phyloP scores from a whole-genome alignment of 1,140 invertebrate species.

The Lasioglossum albipes region DNA sequence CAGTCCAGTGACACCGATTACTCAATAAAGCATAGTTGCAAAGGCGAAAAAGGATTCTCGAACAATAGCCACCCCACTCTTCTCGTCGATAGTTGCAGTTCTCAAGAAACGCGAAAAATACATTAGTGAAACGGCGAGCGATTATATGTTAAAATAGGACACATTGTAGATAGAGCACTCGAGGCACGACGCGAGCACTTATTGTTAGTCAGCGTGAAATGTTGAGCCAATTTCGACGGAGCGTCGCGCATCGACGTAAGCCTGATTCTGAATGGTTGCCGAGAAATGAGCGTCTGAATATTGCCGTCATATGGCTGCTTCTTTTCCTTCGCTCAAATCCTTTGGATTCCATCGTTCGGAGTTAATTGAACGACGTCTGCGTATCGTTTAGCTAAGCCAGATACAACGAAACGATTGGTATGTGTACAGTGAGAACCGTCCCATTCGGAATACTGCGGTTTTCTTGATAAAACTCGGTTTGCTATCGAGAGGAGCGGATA shows the following conservation, averaged over 20 bases:
- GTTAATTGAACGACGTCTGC: slow-evolving; percentile 38
- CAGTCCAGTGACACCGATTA: too few species aligned
- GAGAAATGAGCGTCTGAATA: slow-evolving; percentile 23
- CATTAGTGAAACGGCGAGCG: not conserved
- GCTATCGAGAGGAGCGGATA: too few species aligned
- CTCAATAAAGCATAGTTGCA: too few species aligned
- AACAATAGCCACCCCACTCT: too few species aligned
- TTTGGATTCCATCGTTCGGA: slow-evolving; percentile 21
- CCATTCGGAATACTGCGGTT: too few species aligned
- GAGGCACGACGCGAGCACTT: not conserved
- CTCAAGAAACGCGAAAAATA: too few species aligned
- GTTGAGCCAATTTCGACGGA: slow-evolving; percentile 12
- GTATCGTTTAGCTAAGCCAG: slow-evolving; percentile 23
- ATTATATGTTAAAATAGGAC: not conserved
- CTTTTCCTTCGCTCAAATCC: slow-evolving; percentile 18
- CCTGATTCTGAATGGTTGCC: slow-evolving; percentile 2
- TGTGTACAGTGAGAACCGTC: too few species aligned
- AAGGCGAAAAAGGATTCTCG: too few species aligned
- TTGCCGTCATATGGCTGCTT: not conserved
- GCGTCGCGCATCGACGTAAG: not conserved
- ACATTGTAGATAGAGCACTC: not conserved
- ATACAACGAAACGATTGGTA: slow-evolving; percentile 25
- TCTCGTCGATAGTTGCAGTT: too few species aligned
- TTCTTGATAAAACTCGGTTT: too few species aligned
- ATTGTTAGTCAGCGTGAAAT: slow-evolving; percentile 12